Evolutionary conservation across 2,888 invertebrate genomes (phyloP).

Genomic region (Trachelus stipa): DNA sequence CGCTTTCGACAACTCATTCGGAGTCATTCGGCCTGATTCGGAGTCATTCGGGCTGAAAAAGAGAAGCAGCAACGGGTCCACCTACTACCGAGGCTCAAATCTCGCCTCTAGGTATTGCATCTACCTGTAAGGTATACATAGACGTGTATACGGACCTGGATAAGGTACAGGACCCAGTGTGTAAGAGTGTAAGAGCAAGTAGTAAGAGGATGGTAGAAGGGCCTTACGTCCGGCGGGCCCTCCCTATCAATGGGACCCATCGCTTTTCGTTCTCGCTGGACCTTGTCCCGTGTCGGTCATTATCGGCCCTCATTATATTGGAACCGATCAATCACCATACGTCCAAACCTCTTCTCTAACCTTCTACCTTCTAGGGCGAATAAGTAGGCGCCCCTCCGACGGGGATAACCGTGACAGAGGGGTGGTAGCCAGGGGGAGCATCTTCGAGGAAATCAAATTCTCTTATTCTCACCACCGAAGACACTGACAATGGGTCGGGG

Average conservation of each 20-base stretch:
- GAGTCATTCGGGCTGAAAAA: conserved; percentile 4
- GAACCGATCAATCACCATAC: conserved; percentile 63
- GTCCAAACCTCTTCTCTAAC: conserved; percentile 38
- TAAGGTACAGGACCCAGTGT: neutral
- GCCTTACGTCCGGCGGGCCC: conserved; percentile 12
- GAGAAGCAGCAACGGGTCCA: conserved; percentile 3
- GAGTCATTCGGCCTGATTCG: neutral
- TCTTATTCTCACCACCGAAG: neutral
- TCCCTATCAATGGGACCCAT: conserved; percentile 54
- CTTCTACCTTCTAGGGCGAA: neutral
- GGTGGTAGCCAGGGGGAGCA: neutral
- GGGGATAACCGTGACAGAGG: neutral
- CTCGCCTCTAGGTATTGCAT: neutral
- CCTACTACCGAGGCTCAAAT: conserved; percentile 1
- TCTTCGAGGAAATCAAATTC: neutral
- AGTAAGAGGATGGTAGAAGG: neutral
- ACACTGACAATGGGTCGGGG: neutral
- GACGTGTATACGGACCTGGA: neutral
- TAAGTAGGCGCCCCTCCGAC: conserved; percentile 3
- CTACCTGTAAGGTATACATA: neutral
- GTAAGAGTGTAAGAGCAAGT: neutral
- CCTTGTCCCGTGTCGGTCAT: conserved; percentile 63
- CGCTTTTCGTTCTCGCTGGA: conserved; percentile 55
- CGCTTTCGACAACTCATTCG: conserved; percentile 7
- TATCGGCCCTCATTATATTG: conserved; percentile 65